Percentiles rank a stretch among this genome's conserved stretches.
These are phyloP conservation scores for Lucinisca nassula DNA, from an alignment of 2,888 invertebrate genomes.

Conservation along the genomic window DNA sequence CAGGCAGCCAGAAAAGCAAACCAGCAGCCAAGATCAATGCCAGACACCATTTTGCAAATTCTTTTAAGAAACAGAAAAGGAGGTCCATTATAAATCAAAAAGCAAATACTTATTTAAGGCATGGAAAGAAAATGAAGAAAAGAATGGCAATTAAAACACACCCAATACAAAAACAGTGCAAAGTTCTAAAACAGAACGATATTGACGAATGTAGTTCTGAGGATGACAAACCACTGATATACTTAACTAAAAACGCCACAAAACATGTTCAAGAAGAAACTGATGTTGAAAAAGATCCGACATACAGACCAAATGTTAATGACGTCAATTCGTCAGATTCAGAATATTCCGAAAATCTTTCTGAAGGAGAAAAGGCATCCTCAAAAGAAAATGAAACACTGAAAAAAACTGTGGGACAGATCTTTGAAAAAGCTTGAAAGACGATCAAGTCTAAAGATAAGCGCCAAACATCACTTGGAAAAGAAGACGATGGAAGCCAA, in stretches of 20 bases:
- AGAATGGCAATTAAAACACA: too few species aligned
- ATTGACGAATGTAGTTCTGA: not conserved
- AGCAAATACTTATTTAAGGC: too few species aligned
- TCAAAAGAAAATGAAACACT: not conserved
- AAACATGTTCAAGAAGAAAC: too few species aligned
- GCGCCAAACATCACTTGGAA: not conserved
- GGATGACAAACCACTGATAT: not conserved
- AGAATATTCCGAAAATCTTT: not conserved
- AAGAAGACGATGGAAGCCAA: not conserved
- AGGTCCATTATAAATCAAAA: too few species aligned
- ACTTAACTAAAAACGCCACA: not conserved
- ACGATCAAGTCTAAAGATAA: not conserved
- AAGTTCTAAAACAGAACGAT: not conserved
- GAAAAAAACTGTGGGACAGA: not conserved
- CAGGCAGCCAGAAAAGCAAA: too few species aligned
- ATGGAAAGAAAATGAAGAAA: too few species aligned
- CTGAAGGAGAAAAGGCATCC: not conserved
- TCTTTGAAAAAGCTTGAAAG: not conserved
- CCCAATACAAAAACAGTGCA: not conserved
- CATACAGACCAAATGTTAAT: not conserved
- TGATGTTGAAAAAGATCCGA: not conserved
- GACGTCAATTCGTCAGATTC: not conserved
- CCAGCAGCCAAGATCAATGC: too few species aligned
- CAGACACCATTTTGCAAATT: too few species aligned
- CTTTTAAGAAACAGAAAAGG: too few species aligned